Conservation (phyloP, 2,888 invertebrate species). For the Pandemis heparana region DNA sequence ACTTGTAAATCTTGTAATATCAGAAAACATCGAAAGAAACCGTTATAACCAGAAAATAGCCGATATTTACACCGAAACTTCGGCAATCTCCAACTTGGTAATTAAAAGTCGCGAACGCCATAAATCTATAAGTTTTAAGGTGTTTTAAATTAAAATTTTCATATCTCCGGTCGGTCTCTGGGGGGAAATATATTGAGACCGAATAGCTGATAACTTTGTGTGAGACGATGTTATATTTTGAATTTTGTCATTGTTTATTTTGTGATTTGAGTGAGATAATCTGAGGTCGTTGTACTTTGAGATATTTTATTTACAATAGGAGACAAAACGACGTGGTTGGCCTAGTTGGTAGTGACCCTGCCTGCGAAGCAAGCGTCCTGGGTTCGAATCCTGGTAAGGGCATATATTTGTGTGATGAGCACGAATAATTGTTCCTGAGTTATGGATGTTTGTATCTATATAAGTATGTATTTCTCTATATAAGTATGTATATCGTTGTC, state of each 20-base stretch:
- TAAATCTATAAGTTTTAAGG: conserved; percentile 76
- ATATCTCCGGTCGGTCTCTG: conserved; percentile 49
- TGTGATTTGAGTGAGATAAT: too few relatives aligned
- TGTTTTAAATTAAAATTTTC: conserved; percentile 74
- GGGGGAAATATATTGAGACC: conserved; percentile 28
- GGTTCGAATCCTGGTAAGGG: too few relatives aligned
- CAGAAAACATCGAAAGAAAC: conserved; percentile 3
- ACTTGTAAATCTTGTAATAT: background rate
- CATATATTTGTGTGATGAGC: too few relatives aligned
- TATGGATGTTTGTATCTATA: too few relatives aligned
- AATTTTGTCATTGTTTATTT: background rate
- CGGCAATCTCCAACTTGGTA: conserved; percentile 45
- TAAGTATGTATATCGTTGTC: too few relatives aligned
- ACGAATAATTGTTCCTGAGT: too few relatives aligned
- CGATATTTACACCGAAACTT: conserved; percentile 47
- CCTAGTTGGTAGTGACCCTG: too few relatives aligned
- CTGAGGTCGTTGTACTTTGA: too few relatives aligned
- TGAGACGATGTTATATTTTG: conserved; percentile 15
- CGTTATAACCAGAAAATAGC: conserved; percentile 28
- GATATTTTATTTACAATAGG: too few relatives aligned
- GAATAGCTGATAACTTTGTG: conserved; percentile 23
- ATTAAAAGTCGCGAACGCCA: conserved; percentile 50
- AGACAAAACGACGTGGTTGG: too few relatives aligned
- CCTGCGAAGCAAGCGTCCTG: too few relatives aligned
- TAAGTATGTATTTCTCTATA: too few relatives aligned